Base-by-base conservation (phyloP, 2,797 vertebrate genomes). In the Sarcophilus harrisii region DNA sequence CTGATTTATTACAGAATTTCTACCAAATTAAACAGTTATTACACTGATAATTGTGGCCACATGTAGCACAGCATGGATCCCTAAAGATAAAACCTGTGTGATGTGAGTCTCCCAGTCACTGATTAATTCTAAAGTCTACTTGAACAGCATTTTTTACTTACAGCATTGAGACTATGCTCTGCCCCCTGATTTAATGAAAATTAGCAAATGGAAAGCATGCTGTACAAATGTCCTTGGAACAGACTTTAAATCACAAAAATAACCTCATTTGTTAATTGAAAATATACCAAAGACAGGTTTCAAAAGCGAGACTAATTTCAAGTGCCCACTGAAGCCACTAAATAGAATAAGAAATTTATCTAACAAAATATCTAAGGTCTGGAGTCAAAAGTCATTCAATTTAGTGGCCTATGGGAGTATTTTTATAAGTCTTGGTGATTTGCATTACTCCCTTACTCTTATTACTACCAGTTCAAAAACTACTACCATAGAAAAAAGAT, bases 381-480 rank as follows among this genome's bases (percentile, higher is more conserved):
- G 3, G 13, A 32, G 24, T 87, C 27, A 92, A 92, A 24, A 90
- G 73, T 93, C 81, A 91, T 92, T 92, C 60, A 91, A 91, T 57
- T 29, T 29, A 95, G 49, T 90, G 29, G 52, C 32, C 93, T 92
- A 0, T 38, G 90, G 94, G 38, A 49, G 92, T 94, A 95, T 89
- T 30, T 45, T 91, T 21, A 54, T 11, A 91, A n/a, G 5, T 66
- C 45, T n/a, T 57, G 49, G 60, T n/a, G 92, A 94, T 91, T 81
- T 89, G 87, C 30, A 49, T 81, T 90, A 90, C 66, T 97, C 97
- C 92, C 81, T 59, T 87, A 45, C 92, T 93, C 28, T 52, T 95
- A 95, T 52, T 57, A 93, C 60, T 91, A 95, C 52, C 58, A 95
- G 93, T 94, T 97, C 92, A 97, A 97, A 91, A n/a, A n/a, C n/a